Conservation (phyloP, 2,797 vertebrate genomes). For the Spizella passerina region DNA sequence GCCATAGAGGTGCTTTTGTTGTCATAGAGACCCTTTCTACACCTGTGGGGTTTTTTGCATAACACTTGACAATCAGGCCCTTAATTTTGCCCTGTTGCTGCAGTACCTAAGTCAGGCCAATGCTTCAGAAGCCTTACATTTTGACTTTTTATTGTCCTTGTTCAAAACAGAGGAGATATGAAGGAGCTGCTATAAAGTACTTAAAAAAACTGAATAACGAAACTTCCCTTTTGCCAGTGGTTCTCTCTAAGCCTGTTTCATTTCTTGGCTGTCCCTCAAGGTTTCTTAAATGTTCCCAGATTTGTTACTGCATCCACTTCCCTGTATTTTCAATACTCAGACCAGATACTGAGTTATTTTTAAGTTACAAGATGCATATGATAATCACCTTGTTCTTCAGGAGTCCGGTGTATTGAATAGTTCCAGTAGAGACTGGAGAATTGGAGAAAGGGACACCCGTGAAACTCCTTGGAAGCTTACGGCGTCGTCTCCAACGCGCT, state of each 20-base stretch:
- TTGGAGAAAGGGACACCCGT: conserved; percentile 76
- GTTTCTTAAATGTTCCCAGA: neutral
- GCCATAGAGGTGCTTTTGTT: neutral
- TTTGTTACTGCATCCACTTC: neutral
- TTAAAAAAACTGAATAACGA: rapidly evolving
- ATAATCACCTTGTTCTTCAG: conserved; percentile 66
- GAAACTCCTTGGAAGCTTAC: conserved; percentile 84
- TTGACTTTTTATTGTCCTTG: neutral
- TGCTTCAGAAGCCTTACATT: neutral
- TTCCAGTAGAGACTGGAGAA: conserved; percentile 81
- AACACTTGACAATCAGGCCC: neutral
- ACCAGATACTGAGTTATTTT: neutral
- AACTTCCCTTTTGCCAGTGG: neutral
- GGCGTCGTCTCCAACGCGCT: conserved; percentile 73
- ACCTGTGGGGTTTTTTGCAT: neutral
- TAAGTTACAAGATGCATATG: neutral
- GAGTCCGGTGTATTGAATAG: conserved; percentile 75
- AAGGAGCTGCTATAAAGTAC: neutral
- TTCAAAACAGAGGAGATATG: neutral
- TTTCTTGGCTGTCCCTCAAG: neutral
- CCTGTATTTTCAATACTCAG: neutral
- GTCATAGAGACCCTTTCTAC: neutral
- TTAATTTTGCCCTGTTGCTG: neutral
- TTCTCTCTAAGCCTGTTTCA: neutral
- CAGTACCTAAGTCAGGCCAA: neutral